Evolutionary conservation across 1,140 invertebrate species (phyloP).

Genomic region (Asobara japonica): DNA sequence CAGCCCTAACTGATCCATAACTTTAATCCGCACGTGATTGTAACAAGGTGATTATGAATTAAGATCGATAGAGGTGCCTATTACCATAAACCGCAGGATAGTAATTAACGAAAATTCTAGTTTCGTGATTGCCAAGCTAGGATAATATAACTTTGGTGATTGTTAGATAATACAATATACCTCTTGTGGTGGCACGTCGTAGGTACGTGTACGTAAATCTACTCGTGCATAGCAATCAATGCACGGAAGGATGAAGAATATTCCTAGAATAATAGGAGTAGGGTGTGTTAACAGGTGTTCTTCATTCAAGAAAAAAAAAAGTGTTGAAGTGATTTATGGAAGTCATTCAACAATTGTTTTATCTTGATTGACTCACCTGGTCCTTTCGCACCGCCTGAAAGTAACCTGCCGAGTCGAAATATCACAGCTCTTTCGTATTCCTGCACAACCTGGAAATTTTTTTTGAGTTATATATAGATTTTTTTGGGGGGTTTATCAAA

Average conservation of each 20-base stretch:
- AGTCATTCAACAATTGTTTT: neutral
- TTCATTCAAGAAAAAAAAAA: no score
- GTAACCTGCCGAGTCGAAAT: constrained; percentile 85
- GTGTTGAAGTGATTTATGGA: constrained; percentile 30
- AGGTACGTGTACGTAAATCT: constrained; percentile 89
- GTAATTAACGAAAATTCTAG: neutral
- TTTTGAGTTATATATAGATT: no score
- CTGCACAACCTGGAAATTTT: constrained; percentile 81
- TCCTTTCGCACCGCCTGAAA: constrained; percentile 91
- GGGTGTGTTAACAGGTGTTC: neutral
- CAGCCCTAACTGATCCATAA: neutral
- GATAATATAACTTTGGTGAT: constrained; percentile 17
- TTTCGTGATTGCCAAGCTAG: neutral
- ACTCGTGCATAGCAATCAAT: constrained; percentile 93
- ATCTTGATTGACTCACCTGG: constrained; percentile 72
- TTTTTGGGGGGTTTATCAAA: no score
- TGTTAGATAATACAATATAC: constrained; percentile 66
- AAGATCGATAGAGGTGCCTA: neutral
- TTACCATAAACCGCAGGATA: neutral
- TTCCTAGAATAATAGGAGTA: constrained; percentile 71
- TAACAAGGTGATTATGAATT: neutral
- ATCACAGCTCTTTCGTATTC: constrained; percentile 92
- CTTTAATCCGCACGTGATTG: neutral
- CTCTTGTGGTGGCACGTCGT: constrained; percentile 95
- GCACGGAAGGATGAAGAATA: constrained; percentile 95